Base-by-base conservation (phyloP, 2,113 vertebrate species). In the Brachionichthys hirsutus region DNA sequence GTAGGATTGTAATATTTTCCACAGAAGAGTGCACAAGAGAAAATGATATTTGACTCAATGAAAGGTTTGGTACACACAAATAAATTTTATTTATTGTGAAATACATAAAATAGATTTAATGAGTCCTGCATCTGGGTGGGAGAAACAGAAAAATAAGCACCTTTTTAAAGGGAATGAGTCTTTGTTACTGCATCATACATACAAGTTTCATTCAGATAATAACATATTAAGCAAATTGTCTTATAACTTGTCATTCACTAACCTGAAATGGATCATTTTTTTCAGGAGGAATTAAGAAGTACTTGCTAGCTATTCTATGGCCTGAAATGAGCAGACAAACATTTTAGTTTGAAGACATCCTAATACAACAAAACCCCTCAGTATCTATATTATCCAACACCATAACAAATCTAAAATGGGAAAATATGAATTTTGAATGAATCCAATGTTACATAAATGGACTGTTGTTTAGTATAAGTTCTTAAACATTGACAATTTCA, bases 51-150 rank as follows among this genome's bases (percentile, higher is more conserved):
- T 16, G 12, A 55, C 5, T 36, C 12, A 49, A 14, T 17, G 5
- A 58, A 8, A 53, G 2, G 47, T 35, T 35, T 51, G 13, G 12
- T 44, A 73, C 58, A 74, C 61, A 67, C 20, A 48, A 54, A 41
- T 15, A 14, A 36, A 12, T 12, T 66, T 3, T 57, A 67, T 77
- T 72, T 42, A 63, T 35, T 82, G 68, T 75, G 77, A 85, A 78
- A 80, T 50, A 82, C 74, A 82, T 75, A 78, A 84, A 78, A 80
- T 50, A 82, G 72, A 82, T 84, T 85, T 80, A 75, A 70, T 74
- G 52, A 69, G 76, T 61, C 58, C 49, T 63, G 73, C 67, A 52
- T 52, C 56, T 24, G 50, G 22, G 49, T 48, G 52, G 41, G 15
- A 47, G 54, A 42, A 51, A 79, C 48, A 81, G 18, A 13, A n/a